Conservation (phyloP, 1,140 invertebrate species). For the Adoxophyes honmai region DNA sequence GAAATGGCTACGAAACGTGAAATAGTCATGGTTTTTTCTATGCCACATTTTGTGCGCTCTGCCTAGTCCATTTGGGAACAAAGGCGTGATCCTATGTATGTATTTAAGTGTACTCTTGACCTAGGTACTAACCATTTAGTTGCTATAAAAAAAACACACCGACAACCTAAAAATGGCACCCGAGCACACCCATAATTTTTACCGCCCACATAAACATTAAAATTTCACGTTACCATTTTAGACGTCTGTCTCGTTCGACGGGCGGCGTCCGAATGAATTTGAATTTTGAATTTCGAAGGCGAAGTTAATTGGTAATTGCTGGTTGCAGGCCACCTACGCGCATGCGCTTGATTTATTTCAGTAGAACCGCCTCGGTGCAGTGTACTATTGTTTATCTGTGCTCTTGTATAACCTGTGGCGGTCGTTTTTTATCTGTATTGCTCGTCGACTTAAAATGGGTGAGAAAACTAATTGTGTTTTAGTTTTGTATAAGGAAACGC, state of each 20-base stretch:
- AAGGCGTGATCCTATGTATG: no score
- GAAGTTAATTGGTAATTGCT: constrained; percentile 68
- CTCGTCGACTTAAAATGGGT: constrained; percentile 24
- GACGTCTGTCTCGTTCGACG: constrained; percentile 34
- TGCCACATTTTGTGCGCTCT: no score
- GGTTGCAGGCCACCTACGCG: constrained; percentile 58
- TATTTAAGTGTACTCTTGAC: no score
- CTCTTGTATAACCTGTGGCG: constrained; percentile 1
- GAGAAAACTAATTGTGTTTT: background rate
- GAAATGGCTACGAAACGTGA: no score
- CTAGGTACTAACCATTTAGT: no score
- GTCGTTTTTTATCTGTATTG: constrained; percentile 8
- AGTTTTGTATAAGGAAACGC: background rate
- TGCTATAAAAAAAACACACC: no score
- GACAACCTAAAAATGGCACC: no score
- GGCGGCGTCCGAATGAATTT: constrained; percentile 49
- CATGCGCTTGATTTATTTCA: constrained; percentile 53
- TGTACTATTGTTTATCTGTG: constrained; percentile 46
- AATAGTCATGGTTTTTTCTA: no score
- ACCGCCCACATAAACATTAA: constrained; percentile 7
- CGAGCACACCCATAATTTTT: background rate
- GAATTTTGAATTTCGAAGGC: constrained; percentile 55
- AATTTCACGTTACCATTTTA: constrained; percentile 44
- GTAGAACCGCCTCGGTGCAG: constrained; percentile 41
- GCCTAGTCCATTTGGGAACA: no score